Base-by-base conservation (phyloP, 2,797 vertebrate species). In the Hypotaenidia okinawae region DNA sequence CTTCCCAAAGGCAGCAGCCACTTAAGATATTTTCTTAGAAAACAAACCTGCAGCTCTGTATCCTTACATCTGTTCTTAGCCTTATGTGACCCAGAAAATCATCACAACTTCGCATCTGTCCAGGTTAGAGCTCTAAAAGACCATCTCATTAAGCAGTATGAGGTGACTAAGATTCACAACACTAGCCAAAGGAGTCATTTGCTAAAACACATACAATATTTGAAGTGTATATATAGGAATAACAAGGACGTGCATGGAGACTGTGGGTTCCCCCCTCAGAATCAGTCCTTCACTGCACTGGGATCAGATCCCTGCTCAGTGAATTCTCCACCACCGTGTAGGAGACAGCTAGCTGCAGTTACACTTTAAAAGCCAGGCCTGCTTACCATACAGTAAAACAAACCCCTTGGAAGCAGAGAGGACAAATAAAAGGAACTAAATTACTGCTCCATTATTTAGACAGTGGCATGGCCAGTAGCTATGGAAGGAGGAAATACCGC, bases 401-500 rank as follows among this genome's bases (percentile, higher is more conserved):
- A 37, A 35, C 41, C 22, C 28, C 27, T 39, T 43, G 39, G 32
- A 28, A 80, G 51, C 32, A 58, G 32, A 62, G 39, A 64, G 59
- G 37, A 45, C 59, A 76, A 59, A 33, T 6, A 58, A 19, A 21
- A 72, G 28, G 59, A 57, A 55, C 25, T 74, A 32, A 61, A 41
- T 39, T 63, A 74, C 16, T 24, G 32, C 47, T 66, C 16, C 19
- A 3, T 63, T 41, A 54, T 66, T 85, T 12, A 23, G 5, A 1
- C 28, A 39, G 35, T 37, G 39, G 37, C 10, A 5, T 1, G 12
- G 73, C 24, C 15, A 5, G 15, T 47, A 81, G 39, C 52, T 16
- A 5, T 0, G 0, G 62, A 33, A 84, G 30, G 6, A 4, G 39
- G 47, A 78, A 19, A 23, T 0, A 55, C 35, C 16, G 16, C 0